Conservation (phyloP, 2,888 invertebrate species). For the Agriopis marginaria region DNA sequence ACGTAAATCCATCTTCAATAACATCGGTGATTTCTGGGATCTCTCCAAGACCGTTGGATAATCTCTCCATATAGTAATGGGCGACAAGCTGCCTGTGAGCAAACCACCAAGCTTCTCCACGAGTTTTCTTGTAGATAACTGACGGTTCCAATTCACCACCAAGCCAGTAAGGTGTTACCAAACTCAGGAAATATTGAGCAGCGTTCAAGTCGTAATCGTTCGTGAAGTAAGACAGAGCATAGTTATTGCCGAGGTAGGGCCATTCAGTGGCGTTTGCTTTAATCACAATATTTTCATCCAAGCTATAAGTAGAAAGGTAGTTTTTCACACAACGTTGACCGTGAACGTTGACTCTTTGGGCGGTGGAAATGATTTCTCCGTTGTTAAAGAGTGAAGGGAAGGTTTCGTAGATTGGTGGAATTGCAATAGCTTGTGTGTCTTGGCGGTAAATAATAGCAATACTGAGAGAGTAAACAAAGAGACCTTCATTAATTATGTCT, state of each 20-base stretch:
- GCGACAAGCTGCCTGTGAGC: constrained; percentile 89
- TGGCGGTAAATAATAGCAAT: constrained; percentile 88
- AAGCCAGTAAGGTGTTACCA: constrained; percentile 89
- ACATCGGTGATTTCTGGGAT: constrained; percentile 86
- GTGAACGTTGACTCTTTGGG: constrained; percentile 86
- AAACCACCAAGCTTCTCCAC: constrained; percentile 88
- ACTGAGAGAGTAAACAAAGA: constrained; percentile 89
- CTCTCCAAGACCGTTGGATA: constrained; percentile 89
- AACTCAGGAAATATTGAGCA: constrained; percentile 87
- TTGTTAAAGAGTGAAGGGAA: constrained; percentile 91
- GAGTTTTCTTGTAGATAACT: constrained; percentile 64
- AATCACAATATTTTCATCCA: constrained; percentile 83
- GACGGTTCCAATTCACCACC: constrained; percentile 81
- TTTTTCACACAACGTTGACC: constrained; percentile 63
- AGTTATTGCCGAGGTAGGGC: constrained; percentile 83
- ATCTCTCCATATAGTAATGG: constrained; percentile 91
- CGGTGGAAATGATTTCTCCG: constrained; percentile 88
- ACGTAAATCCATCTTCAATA: constrained; percentile 87
- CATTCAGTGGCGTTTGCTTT: constrained; percentile 88
- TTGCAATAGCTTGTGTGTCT: constrained; percentile 88
- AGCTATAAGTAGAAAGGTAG: constrained; percentile 65
- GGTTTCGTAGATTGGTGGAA: constrained; percentile 91
- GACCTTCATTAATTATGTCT: constrained; percentile 88
- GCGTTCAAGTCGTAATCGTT: constrained; percentile 90
- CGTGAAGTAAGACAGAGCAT: constrained; percentile 88